phyloP scores from a whole-genome alignment of 2,113 vertebrate species.

The Sinosuthora webbiana region DNA sequence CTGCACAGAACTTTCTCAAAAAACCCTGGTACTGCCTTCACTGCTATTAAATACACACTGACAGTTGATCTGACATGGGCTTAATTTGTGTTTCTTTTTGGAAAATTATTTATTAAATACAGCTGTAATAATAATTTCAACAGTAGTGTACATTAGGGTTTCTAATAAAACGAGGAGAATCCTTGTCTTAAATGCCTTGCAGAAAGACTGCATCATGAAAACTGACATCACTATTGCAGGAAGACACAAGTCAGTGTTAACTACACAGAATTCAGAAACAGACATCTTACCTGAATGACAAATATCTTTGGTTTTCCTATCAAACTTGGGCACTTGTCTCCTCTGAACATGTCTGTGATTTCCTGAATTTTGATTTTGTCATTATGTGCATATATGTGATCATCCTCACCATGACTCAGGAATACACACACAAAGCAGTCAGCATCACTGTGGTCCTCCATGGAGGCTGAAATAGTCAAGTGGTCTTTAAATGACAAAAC shows the following conservation, averaged over 20 bases:
- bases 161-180: not conserved
- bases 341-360: slow-evolving; percentile 84
- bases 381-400: slow-evolving; percentile 82
- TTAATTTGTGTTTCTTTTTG: not conserved
- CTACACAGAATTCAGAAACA: not conserved
- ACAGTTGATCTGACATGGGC: not conserved
- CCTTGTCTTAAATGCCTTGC: not conserved
- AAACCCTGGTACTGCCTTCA: not conserved
- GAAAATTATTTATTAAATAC: not conserved
- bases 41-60: not conserved
- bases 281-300: slow-evolving; percentile 86
- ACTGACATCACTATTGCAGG: not conserved
- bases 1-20: not conserved
- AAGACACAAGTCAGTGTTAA: not conserved
- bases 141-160: not conserved
- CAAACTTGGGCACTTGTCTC: slow-evolving; percentile 86
- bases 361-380: slow-evolving; percentile 80
- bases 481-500: not conserved
- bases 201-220: not conserved
- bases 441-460: slow-evolving; percentile 75
- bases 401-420: slow-evolving; percentile 90
- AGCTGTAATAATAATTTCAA: not conserved
- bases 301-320: slow-evolving; percentile 98
- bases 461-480: slow-evolving; percentile 73
- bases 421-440: slow-evolving; percentile 92